These are phyloP conservation scores for Tragelaphus oryx DNA, from an alignment of 2,797 vertebrate species.

Conservation along the genomic window DNA sequence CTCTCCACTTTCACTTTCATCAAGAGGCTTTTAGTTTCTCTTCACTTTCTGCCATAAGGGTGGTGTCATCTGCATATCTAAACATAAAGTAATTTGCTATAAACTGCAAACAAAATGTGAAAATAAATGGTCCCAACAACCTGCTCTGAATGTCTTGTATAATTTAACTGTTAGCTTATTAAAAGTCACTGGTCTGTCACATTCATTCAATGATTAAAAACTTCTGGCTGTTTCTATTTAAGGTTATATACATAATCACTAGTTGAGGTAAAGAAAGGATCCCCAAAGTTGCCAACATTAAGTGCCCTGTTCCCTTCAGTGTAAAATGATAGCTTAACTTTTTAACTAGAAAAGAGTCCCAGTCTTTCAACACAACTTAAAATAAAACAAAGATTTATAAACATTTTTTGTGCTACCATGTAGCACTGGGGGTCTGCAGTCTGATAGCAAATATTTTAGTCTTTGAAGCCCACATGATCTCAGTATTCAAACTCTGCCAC, in stretches of 20 bases:
- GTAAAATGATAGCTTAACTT: not conserved
- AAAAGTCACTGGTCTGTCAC: not conserved
- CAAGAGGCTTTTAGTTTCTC: too few species aligned
- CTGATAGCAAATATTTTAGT: not conserved
- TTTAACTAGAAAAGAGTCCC: not conserved
- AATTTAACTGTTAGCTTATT: not conserved
- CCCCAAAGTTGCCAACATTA: not conserved
- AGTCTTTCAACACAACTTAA: conserved; percentile 5
- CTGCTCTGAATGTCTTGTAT: not conserved
- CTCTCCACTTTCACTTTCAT: too few species aligned
- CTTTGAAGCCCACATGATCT: not conserved
- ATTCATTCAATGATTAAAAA: conserved; percentile 3
- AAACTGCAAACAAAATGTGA: not conserved
- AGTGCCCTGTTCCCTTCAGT: not conserved
- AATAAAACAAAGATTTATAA: not conserved
- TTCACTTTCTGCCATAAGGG: too few species aligned
- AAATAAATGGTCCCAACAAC: conserved; percentile 3
- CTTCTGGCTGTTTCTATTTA: not conserved
- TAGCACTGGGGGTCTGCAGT: not conserved
- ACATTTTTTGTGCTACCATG: not conserved
- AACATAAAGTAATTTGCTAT: not conserved
- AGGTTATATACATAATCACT: not conserved
- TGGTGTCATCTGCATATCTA: not conserved
- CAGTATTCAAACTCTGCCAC: not conserved
- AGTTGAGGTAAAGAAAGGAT: not conserved